These are phyloP conservation scores for Periophthalmus magnuspinnatus DNA, from an alignment of 2,797 vertebrate species.

Conservation along the genomic window DNA sequence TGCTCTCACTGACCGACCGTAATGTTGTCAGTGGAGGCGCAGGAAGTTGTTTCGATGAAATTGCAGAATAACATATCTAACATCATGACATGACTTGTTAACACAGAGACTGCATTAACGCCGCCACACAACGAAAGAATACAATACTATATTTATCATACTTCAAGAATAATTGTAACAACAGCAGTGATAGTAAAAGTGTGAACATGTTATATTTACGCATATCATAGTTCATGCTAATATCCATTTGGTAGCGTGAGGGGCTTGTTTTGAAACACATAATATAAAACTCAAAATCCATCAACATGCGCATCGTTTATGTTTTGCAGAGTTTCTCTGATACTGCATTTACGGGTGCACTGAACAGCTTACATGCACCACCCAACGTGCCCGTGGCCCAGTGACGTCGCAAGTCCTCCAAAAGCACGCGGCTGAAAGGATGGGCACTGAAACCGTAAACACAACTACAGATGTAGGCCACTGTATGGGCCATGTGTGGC, in stretches of 20 bases:
- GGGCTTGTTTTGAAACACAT: neutral
- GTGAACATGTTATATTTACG: neutral
- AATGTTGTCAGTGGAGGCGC: neutral
- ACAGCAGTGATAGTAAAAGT: neutral
- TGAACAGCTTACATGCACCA: conserved; percentile 46
- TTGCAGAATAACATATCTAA: neutral
- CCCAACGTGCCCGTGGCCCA: conserved; percentile 56
- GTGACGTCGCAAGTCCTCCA: conserved; percentile 51
- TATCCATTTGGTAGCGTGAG: neutral
- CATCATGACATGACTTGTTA: too few relatives aligned
- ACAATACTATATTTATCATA: neutral
- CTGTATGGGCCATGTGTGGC: conserved; percentile 1
- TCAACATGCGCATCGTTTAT: neutral
- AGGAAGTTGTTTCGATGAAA: neutral
- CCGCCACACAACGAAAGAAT: neutral
- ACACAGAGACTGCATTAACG: too few relatives aligned
- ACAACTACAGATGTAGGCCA: conserved; percentile 51
- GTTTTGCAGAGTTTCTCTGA: neutral
- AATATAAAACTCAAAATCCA: neutral
- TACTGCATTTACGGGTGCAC: conserved; percentile 48
- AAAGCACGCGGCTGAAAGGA: conserved; percentile 59
- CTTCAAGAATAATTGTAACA: neutral
- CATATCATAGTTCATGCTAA: neutral
- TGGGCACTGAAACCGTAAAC: conserved; percentile 59
- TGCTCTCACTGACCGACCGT: conserved; percentile 4